A percentile compares a stretch with the other conserved stretches of the same genome.
These are phyloP conservation scores for Torymus texanus DNA, from an alignment of 2,888 invertebrate species.

Conservation along the genomic window DNA sequence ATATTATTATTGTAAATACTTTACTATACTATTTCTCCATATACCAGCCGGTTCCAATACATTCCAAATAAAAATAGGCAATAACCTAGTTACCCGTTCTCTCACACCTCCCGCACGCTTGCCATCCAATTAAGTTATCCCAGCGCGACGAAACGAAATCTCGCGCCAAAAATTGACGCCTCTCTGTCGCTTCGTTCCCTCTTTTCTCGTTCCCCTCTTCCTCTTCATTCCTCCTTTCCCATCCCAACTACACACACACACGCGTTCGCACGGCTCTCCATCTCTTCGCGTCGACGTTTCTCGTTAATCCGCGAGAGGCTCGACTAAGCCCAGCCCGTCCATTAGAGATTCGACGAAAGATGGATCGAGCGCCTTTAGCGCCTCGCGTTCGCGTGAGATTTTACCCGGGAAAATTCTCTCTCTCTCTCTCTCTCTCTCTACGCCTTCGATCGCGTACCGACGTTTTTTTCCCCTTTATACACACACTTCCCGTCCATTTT, in stretches of 20 bases:
- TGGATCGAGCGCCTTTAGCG: conserved; percentile 44
- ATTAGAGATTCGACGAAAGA: conserved; percentile 55
- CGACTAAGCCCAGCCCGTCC: conserved; percentile 42
- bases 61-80: no score
- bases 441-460: no score
- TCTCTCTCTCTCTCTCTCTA: no score
- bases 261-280: conserved; percentile 3
- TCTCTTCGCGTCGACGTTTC: conserved; percentile 32
- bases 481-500: background rate
- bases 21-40: no score
- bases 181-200: background rate
- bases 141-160: background rate
- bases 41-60: no score
- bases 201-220: background rate
- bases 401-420: no score
- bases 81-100: no score
- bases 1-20: no score
- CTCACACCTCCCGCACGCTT: no score
- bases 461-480: background rate
- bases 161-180: conserved; percentile 18
- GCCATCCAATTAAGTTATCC: no score
- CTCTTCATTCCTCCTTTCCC: background rate
- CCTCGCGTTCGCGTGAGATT: background rate
- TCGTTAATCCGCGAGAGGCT: conserved; percentile 47
- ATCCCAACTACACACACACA: background rate